Conservation (phyloP, 2,797 vertebrate species). For the Thunnus albacares region DNA sequence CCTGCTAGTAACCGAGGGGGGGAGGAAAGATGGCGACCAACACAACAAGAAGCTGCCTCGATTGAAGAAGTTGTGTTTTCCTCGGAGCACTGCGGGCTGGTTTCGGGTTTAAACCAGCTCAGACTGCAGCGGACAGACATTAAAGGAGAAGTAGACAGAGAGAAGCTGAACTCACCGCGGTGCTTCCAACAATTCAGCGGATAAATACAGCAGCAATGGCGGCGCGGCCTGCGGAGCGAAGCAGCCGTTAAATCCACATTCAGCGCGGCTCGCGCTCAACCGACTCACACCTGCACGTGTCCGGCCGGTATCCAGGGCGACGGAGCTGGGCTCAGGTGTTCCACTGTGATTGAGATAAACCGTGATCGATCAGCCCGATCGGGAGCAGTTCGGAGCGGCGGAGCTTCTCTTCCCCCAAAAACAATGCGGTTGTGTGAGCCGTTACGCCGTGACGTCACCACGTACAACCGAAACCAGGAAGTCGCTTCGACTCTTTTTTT, state of each 20-base stretch:
- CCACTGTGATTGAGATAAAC: constrained; percentile 7
- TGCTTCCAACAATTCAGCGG: constrained; percentile 69
- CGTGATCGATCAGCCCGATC: constrained; percentile 32
- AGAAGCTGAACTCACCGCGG: constrained; percentile 65
- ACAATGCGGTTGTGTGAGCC: constrained; percentile 86
- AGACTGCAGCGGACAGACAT: rapidly evolving
- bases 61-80: constrained; percentile 31
- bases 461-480: constrained; percentile 75
- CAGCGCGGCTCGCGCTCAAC: constrained; percentile 73
- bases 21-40: constrained; percentile 94
- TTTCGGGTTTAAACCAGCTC: neutral
- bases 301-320: constrained; percentile 76
- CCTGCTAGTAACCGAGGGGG: constrained; percentile 62
- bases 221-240: constrained; percentile 83
- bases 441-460: constrained; percentile 70
- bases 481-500: neutral
- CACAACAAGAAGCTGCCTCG: constrained; percentile 84
- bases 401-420: constrained; percentile 85
- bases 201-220: constrained; percentile 82
- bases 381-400: constrained; percentile 47
- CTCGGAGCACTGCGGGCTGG: rapidly evolving
- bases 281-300: constrained; percentile 30
- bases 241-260: constrained; percentile 82
- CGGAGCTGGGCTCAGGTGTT: constrained; percentile 40
- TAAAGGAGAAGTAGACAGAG: rapidly evolving